A percentile compares a stretch with the other conserved stretches of the same genome.
phyloP scores from a whole-genome alignment of 64 coral and sea anemone species.

The Orbicella faveolata region DNA sequence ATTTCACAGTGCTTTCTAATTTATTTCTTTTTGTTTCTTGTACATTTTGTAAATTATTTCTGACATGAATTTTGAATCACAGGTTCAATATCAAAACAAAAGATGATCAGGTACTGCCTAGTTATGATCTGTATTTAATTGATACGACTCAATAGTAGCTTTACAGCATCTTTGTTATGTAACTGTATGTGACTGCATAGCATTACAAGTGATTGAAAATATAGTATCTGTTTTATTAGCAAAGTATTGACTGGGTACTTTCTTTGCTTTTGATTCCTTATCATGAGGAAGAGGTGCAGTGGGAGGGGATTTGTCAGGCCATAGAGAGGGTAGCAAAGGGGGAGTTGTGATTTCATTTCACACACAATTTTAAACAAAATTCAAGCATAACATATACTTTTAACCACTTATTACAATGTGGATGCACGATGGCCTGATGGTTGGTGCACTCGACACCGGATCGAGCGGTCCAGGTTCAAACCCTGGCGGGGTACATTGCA shows the following conservation, averaged over 20 bases:
- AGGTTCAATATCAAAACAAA: not conserved
- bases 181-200: not conserved
- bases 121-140: not conserved
- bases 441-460: too few relatives aligned
- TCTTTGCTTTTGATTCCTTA: not conserved
- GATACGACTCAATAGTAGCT: too few relatives aligned
- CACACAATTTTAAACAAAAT: too few relatives aligned
- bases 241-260: not conserved
- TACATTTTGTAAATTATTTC: slow-evolving; percentile 25
- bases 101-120: not conserved
- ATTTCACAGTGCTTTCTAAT: not conserved
- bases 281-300: not conserved
- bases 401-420: too few relatives aligned
- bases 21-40: slow-evolving; percentile 7
- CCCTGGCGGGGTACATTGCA: too few relatives aligned
- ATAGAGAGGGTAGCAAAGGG: too few relatives aligned
- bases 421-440: too few relatives aligned
- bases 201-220: not conserved
- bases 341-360: too few relatives aligned
- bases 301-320: too few relatives aligned
- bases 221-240: not conserved
- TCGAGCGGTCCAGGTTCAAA: too few relatives aligned
- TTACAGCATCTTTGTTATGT: too few relatives aligned
- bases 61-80: not conserved
- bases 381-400: too few relatives aligned